Evolutionary conservation across 53 echinoderm and acorn worm genomes (phyloP), one percentile per base, ranked within the genome.

Genomic region (Crossaster papposus): DNA sequence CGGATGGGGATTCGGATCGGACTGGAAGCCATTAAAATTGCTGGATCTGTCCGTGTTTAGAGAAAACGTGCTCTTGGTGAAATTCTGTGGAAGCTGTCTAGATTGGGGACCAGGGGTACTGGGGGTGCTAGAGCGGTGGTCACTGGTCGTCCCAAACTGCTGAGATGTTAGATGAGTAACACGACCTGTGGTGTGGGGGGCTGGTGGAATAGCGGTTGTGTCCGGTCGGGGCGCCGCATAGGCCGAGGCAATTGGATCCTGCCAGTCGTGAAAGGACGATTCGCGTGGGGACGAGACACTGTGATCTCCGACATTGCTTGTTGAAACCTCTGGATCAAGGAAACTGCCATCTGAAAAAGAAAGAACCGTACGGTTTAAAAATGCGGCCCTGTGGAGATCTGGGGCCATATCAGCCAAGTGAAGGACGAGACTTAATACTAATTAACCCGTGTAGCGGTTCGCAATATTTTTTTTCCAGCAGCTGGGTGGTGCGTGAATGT

Each of bases 301-400:
- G 2, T 44, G 44, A 44, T 9, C 5, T 44, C 44, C 9, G 44
- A 7, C 0, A 1, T 9, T 44, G 44, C 9, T 9, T 44, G 44
- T 44, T 44, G 44, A 9, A 44, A 9, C 44, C 9, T 7, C 44
- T 9, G 44, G 44, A 35, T 79, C 79, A 14, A 79, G 30, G 52
- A 79, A 79, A 35, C 52, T 79, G 23, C 52, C 51, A 20, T 53
- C 79, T 79, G 53, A 79, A 22, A 22, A 79, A 51, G 36, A 33
- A 75, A 33, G 31, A 75, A 32, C 12, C 22, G 15, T 17, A 75
- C 35, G 2, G 26, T 70, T 26, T n/a, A n/a, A n/a, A n/a, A n/a
- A n/a, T n/a, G n/a, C n/a, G n/a, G n/a, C n/a, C n/a, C n/a, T n/a
- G n/a, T n/a, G n/a, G n/a, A n/a, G n/a, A n/a, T n/a, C n/a, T n/a